Evolutionary conservation across 2,113 vertebrate species (phyloP).

Genomic region (Notarius lentiginosus): DNA sequence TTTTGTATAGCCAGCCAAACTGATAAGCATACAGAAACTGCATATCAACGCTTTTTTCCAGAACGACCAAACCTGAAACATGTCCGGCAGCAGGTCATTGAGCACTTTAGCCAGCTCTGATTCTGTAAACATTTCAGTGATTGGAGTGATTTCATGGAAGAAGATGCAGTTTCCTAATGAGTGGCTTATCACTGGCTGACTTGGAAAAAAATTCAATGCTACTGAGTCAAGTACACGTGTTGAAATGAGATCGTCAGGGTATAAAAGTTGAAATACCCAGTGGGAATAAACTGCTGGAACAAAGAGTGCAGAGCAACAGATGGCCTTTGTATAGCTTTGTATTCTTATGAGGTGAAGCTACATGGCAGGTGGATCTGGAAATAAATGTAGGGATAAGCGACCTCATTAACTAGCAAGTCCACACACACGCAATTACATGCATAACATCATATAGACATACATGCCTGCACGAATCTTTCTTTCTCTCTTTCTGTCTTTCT

Average conservation of each 20-base stretch:
- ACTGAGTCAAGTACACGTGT: neutral
- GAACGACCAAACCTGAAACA: neutral
- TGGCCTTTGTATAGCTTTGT: neutral
- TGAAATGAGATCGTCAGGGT: neutral
- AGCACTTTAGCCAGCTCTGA: neutral
- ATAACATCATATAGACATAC: neutral
- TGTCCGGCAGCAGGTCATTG: neutral
- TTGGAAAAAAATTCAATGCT: neutral
- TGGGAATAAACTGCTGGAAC: neutral
- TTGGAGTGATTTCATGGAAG: neutral
- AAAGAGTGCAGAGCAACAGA: neutral
- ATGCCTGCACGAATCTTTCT: neutral
- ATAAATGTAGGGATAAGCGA: neutral
- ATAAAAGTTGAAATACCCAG: neutral
- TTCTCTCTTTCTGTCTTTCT: constrained; percentile 2
- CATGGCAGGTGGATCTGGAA: neutral
- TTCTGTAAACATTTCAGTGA: neutral
- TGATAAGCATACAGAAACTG: neutral
- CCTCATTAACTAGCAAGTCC: neutral
- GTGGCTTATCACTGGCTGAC: neutral
- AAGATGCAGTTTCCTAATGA: neutral
- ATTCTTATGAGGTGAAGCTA: neutral
- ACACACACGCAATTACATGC: neutral
- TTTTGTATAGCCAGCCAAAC: neutral
- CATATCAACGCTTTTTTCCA: too few relatives aligned